phyloP scores from a whole-genome alignment of 2,888 invertebrate genomes.

The Torymus aiolomorphi region DNA sequence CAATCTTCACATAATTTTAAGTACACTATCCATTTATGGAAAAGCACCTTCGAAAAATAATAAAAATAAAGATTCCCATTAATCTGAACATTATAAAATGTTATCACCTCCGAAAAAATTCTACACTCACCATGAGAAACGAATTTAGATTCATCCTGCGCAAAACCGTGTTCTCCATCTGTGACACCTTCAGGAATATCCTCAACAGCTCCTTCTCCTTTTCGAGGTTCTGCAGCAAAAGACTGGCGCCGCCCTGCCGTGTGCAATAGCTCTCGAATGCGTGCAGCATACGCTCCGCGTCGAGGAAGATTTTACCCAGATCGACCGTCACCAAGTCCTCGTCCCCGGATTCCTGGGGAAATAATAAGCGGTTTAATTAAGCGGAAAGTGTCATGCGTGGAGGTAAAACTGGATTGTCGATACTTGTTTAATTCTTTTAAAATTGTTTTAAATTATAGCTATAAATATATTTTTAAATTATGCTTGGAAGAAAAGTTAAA shows the following conservation, averaged over 20 bases:
- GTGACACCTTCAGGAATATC: constrained; percentile 95
- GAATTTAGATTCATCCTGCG: constrained; percentile 97
- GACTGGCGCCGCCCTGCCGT: constrained; percentile 92
- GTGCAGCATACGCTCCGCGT: too few relatives aligned
- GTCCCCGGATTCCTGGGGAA: constrained; percentile 76
- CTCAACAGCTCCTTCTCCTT: constrained; percentile 95
- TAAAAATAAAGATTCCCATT: too few relatives aligned
- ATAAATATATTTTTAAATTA: too few relatives aligned
- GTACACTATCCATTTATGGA: too few relatives aligned
- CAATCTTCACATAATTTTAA: too few relatives aligned
- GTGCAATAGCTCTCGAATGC: constrained; percentile 97
- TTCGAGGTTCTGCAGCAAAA: constrained; percentile 91
- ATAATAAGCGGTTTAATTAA: too few relatives aligned
- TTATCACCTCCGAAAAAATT: background rate
- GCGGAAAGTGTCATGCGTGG: too few relatives aligned
- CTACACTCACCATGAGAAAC: constrained; percentile 90
- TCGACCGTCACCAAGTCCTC: constrained; percentile 91
- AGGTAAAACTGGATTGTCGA: too few relatives aligned
- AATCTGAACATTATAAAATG: background rate
- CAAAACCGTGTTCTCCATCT: constrained; percentile 95
- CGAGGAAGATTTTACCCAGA: constrained; percentile 92
- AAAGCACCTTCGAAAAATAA: too few relatives aligned
- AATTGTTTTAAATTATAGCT: too few relatives aligned
- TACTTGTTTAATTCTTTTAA: too few relatives aligned
- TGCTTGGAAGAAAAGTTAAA: too few relatives aligned